Evolutionary conservation across 1,140 invertebrate genomes (phyloP), one percentile per base, ranked within the genome.

Genomic region (Calliopsis andreniformis): DNA sequence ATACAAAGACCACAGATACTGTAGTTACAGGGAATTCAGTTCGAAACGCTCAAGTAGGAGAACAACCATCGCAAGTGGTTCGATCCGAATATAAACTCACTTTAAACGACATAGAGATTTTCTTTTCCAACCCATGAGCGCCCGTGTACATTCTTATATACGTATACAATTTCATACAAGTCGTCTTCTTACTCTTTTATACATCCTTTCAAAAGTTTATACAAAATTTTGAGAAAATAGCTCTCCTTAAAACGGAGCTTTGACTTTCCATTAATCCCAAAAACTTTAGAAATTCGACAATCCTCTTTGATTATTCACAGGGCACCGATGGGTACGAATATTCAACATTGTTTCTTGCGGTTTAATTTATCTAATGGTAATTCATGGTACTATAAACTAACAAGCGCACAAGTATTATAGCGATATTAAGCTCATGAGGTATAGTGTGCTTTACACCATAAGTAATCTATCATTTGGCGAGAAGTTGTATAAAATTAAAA

Each of bases 211-310:
- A 79, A 76, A 82, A 79, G 45, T 79, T 70, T 45, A 63, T 84
- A 84, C 77, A 80, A 83, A 84, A 76, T 64, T 25, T 77, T 83
- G 80, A 71, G 67, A 84, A 84, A 84, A 84, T 84, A 84, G 76
- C 39, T 62, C 53, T 55, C n/a, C 47, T 58, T 45, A 70, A 72
- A 84, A 80, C 59, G 56, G 81, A 83, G 47, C 45, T 16, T 23
- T 23, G 32, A 23, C 23, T 75, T 76, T 49, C 23, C 4, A 58
- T 8, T 45, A 25, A 32, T 28, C 69, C 28, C 18, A 51, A 47
- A 51, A 76, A 28, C 58, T 72, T 67, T 83, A 72, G 56, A 78
- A 78, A 82, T 28, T 61, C n/a, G 43, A 28, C 51, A 10, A 43
- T 63, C 43, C 12, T 23, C 6, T 55, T 66, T 56, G 18, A 76